Evolutionary conservation across 2,888 invertebrate species (phyloP).

Genomic region (Gerosis bhagava): DNA sequence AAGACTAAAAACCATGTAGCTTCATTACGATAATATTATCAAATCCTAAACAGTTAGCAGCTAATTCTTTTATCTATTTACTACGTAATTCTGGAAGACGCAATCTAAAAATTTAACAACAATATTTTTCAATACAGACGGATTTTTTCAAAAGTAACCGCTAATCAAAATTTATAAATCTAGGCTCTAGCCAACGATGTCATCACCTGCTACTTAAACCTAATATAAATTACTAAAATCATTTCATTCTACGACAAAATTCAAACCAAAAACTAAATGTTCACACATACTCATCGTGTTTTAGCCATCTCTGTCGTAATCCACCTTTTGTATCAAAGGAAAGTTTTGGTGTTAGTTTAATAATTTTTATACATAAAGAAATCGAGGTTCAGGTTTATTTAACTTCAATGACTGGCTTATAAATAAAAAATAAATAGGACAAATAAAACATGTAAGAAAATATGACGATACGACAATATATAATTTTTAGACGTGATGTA

Average conservation of each 20-base stretch:
- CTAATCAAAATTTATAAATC: constrained; percentile 4
- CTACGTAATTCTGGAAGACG: too few relatives aligned
- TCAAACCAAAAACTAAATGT: constrained; percentile 27
- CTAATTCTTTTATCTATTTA: too few relatives aligned
- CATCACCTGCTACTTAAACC: constrained; percentile 15
- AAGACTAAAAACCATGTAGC: too few relatives aligned
- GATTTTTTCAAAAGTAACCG: background rate
- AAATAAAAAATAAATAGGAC: too few relatives aligned
- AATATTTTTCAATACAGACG: background rate
- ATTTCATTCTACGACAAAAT: constrained; percentile 14
- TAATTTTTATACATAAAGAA: background rate
- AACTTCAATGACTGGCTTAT: background rate
- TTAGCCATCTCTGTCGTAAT: constrained; percentile 42
- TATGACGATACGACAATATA: too few relatives aligned
- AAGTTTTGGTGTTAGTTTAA: constrained; percentile 37
- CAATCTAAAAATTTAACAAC: constrained; percentile 1
- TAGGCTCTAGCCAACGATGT: constrained; percentile 12
- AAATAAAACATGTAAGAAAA: too few relatives aligned
- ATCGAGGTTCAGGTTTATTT: background rate
- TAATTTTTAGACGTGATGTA: too few relatives aligned
- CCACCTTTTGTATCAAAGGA: constrained; percentile 53
- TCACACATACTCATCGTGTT: constrained; percentile 57
- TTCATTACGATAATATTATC: too few relatives aligned
- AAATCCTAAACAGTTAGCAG: too few relatives aligned
- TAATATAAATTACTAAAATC: constrained; percentile 19